Evolutionary conservation across 1,140 invertebrate species (phyloP).

Genomic region (Drosophila ficusphila): DNA sequence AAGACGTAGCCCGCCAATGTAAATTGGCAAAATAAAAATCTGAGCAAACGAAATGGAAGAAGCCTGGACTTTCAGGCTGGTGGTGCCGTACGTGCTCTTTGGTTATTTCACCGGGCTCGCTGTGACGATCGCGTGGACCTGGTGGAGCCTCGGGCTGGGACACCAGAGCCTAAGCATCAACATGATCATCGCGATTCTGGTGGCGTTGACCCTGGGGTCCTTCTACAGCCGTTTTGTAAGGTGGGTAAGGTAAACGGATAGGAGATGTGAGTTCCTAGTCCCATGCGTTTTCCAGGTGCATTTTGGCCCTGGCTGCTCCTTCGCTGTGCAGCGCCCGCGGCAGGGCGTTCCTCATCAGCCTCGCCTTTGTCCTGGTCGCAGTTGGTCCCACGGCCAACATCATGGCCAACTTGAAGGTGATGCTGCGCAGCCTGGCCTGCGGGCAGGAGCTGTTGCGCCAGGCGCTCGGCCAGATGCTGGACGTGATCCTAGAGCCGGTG

Average conservation of each 20-base stretch:
- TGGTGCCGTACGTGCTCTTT: constrained; percentile 17
- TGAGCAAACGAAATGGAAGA: neutral
- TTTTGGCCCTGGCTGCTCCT: constrained; percentile 89
- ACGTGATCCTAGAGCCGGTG: constrained; percentile 88
- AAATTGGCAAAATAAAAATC: neutral
- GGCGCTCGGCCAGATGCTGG: constrained; percentile 87
- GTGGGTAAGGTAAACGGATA: constrained; percentile 1
- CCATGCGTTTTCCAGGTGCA: constrained; percentile 85
- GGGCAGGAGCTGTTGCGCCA: constrained; percentile 90
- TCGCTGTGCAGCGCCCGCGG: constrained; percentile 92
- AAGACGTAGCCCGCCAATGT: no score
- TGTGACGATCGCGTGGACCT: constrained; percentile 30
- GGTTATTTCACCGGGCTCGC: constrained; percentile 41
- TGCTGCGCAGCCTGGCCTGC: constrained; percentile 91
- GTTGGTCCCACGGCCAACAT: constrained; percentile 92
- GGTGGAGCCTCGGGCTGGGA: constrained; percentile 25
- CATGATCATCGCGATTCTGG: constrained; percentile 10
- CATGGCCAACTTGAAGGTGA: constrained; percentile 89
- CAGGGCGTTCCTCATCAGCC: constrained; percentile 90
- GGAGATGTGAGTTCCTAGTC: neutral
- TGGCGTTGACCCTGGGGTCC: neutral
- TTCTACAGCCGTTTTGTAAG: constrained; percentile 34
- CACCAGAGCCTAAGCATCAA: constrained; percentile 1
- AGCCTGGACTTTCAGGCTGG: constrained; percentile 35
- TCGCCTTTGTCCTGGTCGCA: constrained; percentile 90